Conservation (phyloP, 2,888 invertebrate genomes). For the Perizoma flavofasciatum region DNA sequence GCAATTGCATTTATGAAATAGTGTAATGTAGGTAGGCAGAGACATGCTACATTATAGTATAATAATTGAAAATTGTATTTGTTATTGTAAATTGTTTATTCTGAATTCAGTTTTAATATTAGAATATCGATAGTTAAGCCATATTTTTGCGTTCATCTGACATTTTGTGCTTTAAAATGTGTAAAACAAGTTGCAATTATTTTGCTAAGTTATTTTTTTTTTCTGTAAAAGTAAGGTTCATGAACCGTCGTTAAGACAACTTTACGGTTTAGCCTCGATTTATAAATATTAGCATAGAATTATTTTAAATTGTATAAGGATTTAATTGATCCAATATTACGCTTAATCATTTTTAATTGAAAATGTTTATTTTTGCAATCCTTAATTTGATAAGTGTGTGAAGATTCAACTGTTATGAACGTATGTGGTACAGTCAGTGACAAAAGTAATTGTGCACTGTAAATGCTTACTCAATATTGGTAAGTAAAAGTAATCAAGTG, state of each 20-base stretch:
- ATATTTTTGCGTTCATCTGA: slow-evolving; percentile 15
- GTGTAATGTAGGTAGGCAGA: slow-evolving; percentile 26
- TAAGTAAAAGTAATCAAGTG: slow-evolving; percentile 26
- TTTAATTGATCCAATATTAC: slow-evolving; percentile 28
- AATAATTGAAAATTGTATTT: slow-evolving; percentile 8
- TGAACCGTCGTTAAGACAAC: slow-evolving; percentile 5
- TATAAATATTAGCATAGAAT: slow-evolving; percentile 12
- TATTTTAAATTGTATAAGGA: slow-evolving; percentile 26
- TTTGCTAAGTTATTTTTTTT: slow-evolving; percentile 11
- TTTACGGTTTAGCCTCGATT: slow-evolving; percentile 8
- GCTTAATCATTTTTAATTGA: slow-evolving; percentile 31
- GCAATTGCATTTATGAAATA: slow-evolving; percentile 33
- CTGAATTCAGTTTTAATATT: slow-evolving; percentile 8
- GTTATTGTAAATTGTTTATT: slow-evolving; percentile 23
- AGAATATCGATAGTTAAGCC: slow-evolving; percentile 8
- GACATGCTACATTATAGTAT: slow-evolving; percentile 1
- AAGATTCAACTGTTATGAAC: slow-evolving; percentile 17
- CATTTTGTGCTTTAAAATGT: slow-evolving; percentile 20
- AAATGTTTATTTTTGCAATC: slow-evolving; percentile 28
- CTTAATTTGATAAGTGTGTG: slow-evolving; percentile 24
- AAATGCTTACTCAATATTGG: slow-evolving; percentile 7
- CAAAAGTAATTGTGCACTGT: slow-evolving; percentile 32
- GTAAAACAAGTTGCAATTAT: slow-evolving; percentile 15
- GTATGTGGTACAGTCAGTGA: slow-evolving; percentile 29
- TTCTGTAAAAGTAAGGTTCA: slow-evolving; percentile 4